These are phyloP conservation scores for Branchinecta sandiegonensis DNA, from an alignment of 2,888 invertebrate species.

Conservation along the genomic window DNA sequence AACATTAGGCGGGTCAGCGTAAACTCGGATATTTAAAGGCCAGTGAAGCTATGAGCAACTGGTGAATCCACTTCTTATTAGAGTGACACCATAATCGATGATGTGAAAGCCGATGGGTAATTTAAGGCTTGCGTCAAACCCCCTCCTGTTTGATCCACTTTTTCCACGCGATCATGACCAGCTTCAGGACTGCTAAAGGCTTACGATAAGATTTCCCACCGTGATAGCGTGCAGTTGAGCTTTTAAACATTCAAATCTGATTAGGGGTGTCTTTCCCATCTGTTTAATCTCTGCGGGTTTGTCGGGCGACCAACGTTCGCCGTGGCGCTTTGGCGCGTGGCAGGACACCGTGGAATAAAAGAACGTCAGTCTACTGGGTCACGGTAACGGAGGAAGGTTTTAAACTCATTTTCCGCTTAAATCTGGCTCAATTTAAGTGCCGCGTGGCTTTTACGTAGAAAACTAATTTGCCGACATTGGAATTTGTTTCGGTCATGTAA, in stretches of 20 bases:
- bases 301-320: not conserved
- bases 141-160: no score
- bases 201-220: constrained; percentile 10
- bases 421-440: not conserved
- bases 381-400: not conserved
- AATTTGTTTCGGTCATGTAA: constrained; percentile 11
- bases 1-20: no score
- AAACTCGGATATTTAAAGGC: no score
- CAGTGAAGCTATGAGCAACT: no score
- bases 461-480: not conserved
- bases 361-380: not conserved
- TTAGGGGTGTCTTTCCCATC: constrained; percentile 16
- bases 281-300: constrained; percentile 4
- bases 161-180: no score
- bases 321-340: not conserved
- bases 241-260: constrained; percentile 12
- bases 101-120: no score
- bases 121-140: no score
- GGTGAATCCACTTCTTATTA: no score
- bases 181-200: not conserved
- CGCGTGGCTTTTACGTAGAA: not conserved
- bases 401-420: constrained; percentile 10
- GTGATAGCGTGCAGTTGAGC: not conserved
- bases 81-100: no score
- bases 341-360: not conserved